Percentiles rank a stretch among this genome's conserved stretches.
Evolutionary conservation across 2,113 vertebrate species (phyloP).

Genomic region (Chionis minor): DNA sequence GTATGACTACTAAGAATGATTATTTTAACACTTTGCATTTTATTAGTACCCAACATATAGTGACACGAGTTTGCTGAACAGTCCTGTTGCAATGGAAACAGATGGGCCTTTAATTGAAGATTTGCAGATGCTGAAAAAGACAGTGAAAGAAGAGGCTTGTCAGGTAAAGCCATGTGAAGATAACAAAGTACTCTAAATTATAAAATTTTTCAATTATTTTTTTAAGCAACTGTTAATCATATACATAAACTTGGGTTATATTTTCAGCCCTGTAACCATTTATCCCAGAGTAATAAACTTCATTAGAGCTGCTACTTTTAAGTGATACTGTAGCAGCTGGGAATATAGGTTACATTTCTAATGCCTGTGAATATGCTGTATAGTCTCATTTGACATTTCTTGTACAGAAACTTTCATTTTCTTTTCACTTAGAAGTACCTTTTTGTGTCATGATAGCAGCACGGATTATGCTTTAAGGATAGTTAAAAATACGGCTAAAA

Average conservation of each 20-base stretch:
- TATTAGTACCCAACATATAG: slow-evolving; percentile 84
- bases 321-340: background rate
- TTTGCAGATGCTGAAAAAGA: slow-evolving; percentile 87
- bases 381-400: background rate
- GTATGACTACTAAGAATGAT: slow-evolving; percentile 15
- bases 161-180: slow-evolving; percentile 80
- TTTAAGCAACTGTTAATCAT: background rate
- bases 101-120: slow-evolving; percentile 91
- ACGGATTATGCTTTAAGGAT: background rate
- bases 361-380: background rate
- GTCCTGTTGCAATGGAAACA: slow-evolving; percentile 93
- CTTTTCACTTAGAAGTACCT: background rate
- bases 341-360: background rate
- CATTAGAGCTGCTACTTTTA: background rate
- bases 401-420: background rate
- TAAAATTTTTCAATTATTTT: background rate
- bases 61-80: slow-evolving; percentile 79
- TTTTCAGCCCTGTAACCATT: background rate
- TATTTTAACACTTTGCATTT: slow-evolving; percentile 74
- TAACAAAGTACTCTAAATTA: background rate
- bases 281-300: background rate
- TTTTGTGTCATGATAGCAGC: background rate
- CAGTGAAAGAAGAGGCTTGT: slow-evolving; percentile 86
- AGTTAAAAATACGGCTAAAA: background rate
- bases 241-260: background rate